phyloP scores from a whole-genome alignment of 2,888 invertebrate genomes.

The Cephus pygmeus region DNA sequence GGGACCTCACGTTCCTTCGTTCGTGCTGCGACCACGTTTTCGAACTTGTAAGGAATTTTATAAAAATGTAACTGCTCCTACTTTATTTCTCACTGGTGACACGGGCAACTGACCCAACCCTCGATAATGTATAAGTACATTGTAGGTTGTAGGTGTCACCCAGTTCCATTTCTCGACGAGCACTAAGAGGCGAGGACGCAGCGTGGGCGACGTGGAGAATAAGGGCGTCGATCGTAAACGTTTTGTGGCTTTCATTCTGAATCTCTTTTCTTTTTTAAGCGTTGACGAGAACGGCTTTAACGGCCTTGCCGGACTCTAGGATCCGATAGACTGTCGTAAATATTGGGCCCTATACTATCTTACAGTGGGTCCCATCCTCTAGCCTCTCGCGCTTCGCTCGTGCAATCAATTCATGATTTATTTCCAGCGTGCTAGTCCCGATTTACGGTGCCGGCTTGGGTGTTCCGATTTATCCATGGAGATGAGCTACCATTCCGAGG shows the following conservation, averaged over 20 bases:
- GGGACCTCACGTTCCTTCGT: too few species aligned
- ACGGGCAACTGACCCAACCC: background rate
- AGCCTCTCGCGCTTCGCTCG: too few species aligned
- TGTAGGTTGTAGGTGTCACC: too few species aligned
- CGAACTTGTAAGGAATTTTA: too few species aligned
- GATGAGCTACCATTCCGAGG: background rate
- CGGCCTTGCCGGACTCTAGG: background rate
- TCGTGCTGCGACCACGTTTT: too few species aligned
- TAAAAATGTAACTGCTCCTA: background rate
- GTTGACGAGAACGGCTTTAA: slow-evolving; percentile 2
- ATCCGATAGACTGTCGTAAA: slow-evolving; percentile 3
- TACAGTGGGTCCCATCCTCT: background rate
- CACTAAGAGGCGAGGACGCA: background rate
- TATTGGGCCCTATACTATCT: background rate
- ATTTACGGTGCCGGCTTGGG: slow-evolving; percentile 4
- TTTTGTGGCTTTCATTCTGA: slow-evolving; percentile 1
- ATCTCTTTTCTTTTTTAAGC: background rate
- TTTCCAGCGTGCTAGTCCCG: background rate
- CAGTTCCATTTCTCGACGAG: background rate
- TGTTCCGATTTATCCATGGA: background rate
- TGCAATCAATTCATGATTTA: slow-evolving; percentile 3
- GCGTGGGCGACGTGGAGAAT: background rate
- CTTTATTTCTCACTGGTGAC: background rate
- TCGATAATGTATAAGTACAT: background rate
- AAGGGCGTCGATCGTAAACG: slow-evolving; percentile 6